Evolutionary conservation across 2,113 vertebrate species (phyloP).

Genomic region (Danio rerio): DNA sequence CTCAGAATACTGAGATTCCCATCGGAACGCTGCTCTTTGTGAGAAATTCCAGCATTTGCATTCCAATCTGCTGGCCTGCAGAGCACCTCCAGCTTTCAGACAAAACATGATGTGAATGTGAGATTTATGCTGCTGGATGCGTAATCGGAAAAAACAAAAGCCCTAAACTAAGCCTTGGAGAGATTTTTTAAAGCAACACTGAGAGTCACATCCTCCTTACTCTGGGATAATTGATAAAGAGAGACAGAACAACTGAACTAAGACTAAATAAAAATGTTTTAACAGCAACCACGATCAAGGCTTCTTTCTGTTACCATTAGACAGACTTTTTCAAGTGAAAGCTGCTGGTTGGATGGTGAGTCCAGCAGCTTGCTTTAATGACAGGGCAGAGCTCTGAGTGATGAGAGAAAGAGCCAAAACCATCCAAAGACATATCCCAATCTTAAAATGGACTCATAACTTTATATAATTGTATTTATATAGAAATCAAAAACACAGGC

Average conservation of each 20-base stretch:
- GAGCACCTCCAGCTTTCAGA: constrained; percentile 36
- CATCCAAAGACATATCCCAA: neutral
- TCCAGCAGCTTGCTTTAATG: constrained; percentile 10
- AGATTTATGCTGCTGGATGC: constrained; percentile 16
- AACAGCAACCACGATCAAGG: neutral
- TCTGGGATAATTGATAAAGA: neutral
- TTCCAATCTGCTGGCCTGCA: constrained; percentile 45
- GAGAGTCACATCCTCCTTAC: neutral
- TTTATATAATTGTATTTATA: constrained; percentile 1
- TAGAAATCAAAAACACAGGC: neutral
- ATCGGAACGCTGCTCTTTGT: constrained; percentile 14
- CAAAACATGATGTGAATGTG: constrained; percentile 36
- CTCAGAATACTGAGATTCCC: constrained; percentile 52
- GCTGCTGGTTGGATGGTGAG: neutral
- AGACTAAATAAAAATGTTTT: neutral
- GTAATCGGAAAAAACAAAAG: neutral
- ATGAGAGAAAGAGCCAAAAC: constrained; percentile 23
- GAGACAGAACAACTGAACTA: neutral
- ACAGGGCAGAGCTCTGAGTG: constrained; percentile 18
- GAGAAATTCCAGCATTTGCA: constrained; percentile 51
- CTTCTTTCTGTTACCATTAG: constrained; percentile 2
- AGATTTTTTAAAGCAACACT: neutral
- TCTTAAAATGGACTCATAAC: constrained; percentile 15
- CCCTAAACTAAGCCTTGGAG: no score
- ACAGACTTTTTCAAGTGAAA: neutral